A percentile compares a stretch with the other conserved stretches of the same genome.
phyloP scores from a whole-genome alignment of 2,113 vertebrate species.

The Phaetusa simplex region DNA sequence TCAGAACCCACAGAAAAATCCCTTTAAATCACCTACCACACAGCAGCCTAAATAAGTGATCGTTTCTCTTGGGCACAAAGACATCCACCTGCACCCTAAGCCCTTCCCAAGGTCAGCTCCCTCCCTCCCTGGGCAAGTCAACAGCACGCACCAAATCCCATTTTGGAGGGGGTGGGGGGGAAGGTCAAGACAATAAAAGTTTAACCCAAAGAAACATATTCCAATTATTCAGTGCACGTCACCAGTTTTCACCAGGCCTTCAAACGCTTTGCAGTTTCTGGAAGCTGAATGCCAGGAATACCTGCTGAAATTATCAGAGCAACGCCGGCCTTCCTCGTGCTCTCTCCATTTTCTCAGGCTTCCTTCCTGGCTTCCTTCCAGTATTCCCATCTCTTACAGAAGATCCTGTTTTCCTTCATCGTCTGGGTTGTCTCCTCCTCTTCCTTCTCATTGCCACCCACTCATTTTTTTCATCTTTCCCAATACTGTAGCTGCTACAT shows the following conservation, averaged over 20 bases:
- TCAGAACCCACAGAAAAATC: not conserved
- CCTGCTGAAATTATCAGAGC: slow-evolving; percentile 4
- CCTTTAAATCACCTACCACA: not conserved
- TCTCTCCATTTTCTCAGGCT: slow-evolving; percentile 62
- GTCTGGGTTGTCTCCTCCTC: slow-evolving; percentile 50
- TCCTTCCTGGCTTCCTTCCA: slow-evolving; percentile 62
- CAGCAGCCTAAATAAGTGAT: not conserved
- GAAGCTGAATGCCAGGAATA: not conserved
- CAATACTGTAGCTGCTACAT: not conserved
- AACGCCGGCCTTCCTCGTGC: not conserved
- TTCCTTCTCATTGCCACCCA: slow-evolving; percentile 58
- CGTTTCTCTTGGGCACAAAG: fast-evolving
- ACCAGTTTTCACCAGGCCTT: not conserved
- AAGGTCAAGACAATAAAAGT: not conserved
- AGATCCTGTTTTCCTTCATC: slow-evolving; percentile 58
- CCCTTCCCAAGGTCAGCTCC: not conserved
- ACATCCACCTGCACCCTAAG: not conserved
- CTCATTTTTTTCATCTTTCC: slow-evolving; percentile 29
- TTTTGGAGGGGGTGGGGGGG: too few relatives aligned
- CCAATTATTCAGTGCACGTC: not conserved
- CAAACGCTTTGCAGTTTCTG: not conserved
- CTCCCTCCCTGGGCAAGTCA: not conserved
- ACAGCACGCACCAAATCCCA: not conserved
- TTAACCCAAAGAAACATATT: not conserved
- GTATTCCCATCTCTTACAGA: slow-evolving; percentile 44